These are phyloP conservation scores for Piscicola geometra DNA, from an alignment of 2,888 invertebrate species.

Conservation along the genomic window DNA sequence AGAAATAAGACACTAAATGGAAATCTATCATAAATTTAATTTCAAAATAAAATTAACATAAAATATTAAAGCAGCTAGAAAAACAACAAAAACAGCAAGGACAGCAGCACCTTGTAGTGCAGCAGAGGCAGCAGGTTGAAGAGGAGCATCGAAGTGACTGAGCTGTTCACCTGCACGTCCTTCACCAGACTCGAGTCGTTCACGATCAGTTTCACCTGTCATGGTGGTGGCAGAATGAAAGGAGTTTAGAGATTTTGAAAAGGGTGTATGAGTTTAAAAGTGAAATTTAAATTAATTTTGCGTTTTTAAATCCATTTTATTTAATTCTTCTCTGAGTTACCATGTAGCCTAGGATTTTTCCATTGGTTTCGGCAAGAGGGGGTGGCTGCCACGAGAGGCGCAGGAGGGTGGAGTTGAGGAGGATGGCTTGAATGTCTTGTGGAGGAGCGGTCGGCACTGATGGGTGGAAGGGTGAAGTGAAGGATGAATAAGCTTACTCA, in stretches of 20 bases:
- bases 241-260: too few relatives aligned
- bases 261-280: too few relatives aligned
- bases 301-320: too few relatives aligned
- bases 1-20: neutral
- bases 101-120: slow-evolving; percentile 14
- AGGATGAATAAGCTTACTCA: too few relatives aligned
- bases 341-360: slow-evolving; percentile 24
- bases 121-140: slow-evolving; percentile 12
- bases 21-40: neutral
- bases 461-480: neutral
- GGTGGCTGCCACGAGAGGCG: slow-evolving; percentile 21
- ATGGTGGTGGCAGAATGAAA: too few relatives aligned
- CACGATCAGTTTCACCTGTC: neutral
- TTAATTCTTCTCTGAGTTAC: too few relatives aligned
- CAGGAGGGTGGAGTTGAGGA: slow-evolving; percentile 26
- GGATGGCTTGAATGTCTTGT: slow-evolving; percentile 11
- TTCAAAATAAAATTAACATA: too few relatives aligned
- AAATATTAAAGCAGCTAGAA: too few relatives aligned
- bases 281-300: too few relatives aligned
- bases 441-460: slow-evolving; percentile 18
- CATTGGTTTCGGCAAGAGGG: slow-evolving; percentile 9
- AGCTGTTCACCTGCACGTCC: slow-evolving; percentile 23
- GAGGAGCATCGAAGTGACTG: slow-evolving; percentile 14
- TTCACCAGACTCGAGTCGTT: neutral
- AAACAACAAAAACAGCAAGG: too few relatives aligned